Base-by-base conservation (phyloP, 2,797 vertebrate species). In the Sebastes taczanowskii region DNA sequence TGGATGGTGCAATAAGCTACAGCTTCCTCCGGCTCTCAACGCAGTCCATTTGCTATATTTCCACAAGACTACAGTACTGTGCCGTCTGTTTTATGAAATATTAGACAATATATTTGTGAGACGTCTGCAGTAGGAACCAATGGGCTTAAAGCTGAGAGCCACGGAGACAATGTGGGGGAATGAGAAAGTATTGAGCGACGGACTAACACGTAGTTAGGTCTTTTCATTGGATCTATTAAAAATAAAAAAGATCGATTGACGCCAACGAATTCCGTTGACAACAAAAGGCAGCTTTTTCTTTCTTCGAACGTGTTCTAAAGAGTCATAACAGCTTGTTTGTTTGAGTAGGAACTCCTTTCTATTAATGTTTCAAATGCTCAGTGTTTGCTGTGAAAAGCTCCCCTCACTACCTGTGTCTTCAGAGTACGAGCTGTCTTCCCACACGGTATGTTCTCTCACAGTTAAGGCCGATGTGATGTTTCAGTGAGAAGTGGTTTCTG, bases 261-360 rank as follows among this genome's bases (percentile, higher is more conserved):
- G 16, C 18, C 75, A 62, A 30, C n/a, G n/a, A 32, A 25, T 49
- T 56, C 74, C 46, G 29, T 64, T 23, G 13, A 62, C 46, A 35
- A 72, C 60, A 61, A 34, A 32, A 16, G 29, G 38, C 1, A 74
- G 64, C 52, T 76, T 75, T 84, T 27, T 74, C 27, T 16, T 35
- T 32, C 42, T 72, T 7, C 29, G 14, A 32, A 23, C 5, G 14
- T 55, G 71, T 61, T 20, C 18, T 25, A 18, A 25, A 59, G 38
- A 60, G 59, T 63, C n/a, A 27, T 29, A 73, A n/a, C 30, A 55
- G 23, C 29, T 66, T 58, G 18, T 18, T 49, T 14, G 52, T 14
- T 38, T 56, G 6, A 34, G 16, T 23, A 69, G 38, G 35, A 78
- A 52, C 32, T 29, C 23, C 18, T 65, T 55, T 49, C 35, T 68